Evolutionary conservation across 2,113 vertebrate genomes (phyloP).

Genomic region (Pleuronectes platessa): DNA sequence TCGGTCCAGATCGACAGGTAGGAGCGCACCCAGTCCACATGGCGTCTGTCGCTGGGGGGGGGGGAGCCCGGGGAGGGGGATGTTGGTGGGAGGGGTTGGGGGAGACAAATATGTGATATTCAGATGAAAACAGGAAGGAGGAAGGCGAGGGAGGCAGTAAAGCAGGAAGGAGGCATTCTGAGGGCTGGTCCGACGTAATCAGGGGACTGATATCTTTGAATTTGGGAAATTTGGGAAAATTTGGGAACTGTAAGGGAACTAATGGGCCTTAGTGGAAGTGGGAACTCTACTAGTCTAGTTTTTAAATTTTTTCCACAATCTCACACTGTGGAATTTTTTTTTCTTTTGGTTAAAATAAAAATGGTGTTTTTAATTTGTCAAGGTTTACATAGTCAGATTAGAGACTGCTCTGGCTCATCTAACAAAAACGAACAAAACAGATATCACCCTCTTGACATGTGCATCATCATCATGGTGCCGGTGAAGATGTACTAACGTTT

Average conservation of each 20-base stretch:
- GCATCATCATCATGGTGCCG: neutral
- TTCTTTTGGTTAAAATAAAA: no score
- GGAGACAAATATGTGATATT: slow-evolving; percentile 1
- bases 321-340: no score
- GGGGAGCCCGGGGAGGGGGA: neutral
- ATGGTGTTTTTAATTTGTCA: neutral
- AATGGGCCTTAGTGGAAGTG: no score
- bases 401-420: no score
- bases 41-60: slow-evolving; percentile 86
- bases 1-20: slow-evolving; percentile 96
- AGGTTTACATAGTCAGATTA: neutral
- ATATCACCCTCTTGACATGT: neutral
- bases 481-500: slow-evolving; percentile 85
- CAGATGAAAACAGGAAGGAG: slow-evolving; percentile 10
- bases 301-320: no score
- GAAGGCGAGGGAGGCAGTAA: no score
- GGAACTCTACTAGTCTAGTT: no score
- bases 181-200: no score
- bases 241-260: no score
- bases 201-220: no score
- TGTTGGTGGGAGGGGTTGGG: neutral
- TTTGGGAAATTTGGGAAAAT: no score
- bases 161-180: no score
- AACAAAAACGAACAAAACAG: neutral
- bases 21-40: slow-evolving; percentile 96